Conservation (phyloP, 2,113 vertebrate genomes). For the Ceyx margarethae region DNA sequence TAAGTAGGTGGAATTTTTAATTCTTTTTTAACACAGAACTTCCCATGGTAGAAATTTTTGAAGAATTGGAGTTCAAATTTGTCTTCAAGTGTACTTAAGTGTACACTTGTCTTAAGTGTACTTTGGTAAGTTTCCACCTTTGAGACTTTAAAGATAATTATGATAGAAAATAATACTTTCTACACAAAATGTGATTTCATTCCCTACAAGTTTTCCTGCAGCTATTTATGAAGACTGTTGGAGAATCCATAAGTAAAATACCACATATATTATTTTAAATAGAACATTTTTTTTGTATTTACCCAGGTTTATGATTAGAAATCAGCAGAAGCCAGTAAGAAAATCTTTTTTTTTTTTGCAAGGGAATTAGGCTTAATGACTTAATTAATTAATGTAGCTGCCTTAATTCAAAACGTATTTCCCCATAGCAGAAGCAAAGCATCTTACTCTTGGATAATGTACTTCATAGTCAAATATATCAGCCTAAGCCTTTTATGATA, state of each 20-base stretch:
- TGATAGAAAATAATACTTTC: not conserved
- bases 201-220: not conserved
- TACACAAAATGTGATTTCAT: not conserved
- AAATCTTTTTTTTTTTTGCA: not conserved
- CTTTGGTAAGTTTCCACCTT: not conserved
- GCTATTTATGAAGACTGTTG: not conserved
- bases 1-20: not conserved
- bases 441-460: not conserved
- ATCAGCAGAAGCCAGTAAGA: not conserved
- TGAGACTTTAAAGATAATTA: not conserved
- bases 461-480: not conserved
- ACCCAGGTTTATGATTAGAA: not conserved
- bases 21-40: not conserved
- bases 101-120: not conserved
- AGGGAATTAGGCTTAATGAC: not conserved
- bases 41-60: not conserved
- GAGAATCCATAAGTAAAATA: not conserved
- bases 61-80: not conserved
- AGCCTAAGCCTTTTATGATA: not conserved
- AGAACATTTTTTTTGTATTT: not conserved
- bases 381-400: not conserved
- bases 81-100: not conserved
- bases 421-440: not conserved
- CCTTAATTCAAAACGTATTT: not conserved
- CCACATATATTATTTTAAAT: not conserved